Conservation (phyloP, 2,113 vertebrate species). For the Crocuta crocuta region DNA sequence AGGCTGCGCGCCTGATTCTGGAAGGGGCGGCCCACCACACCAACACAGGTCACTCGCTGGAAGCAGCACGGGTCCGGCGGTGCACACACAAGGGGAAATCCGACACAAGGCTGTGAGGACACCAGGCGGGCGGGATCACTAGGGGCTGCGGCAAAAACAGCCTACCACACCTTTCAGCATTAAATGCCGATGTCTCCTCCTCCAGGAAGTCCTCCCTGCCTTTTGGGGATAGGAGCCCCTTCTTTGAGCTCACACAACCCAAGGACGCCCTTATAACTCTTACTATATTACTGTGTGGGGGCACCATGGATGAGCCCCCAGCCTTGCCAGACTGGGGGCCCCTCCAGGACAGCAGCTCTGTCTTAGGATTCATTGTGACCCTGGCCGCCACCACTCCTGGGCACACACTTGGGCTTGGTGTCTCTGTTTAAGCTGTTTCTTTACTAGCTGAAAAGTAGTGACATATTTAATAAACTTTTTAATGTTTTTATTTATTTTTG, state of each 20-base stretch:
- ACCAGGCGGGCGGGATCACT: accelerated
- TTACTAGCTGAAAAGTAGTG: neutral
- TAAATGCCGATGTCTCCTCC: neutral
- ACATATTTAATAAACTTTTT: neutral
- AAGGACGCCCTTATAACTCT: neutral
- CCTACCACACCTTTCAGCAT: neutral
- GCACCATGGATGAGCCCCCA: neutral
- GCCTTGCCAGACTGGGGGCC: neutral
- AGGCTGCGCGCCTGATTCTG: neutral
- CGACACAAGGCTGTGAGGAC: neutral
- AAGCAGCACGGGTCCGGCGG: neutral
- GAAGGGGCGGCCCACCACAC: neutral
- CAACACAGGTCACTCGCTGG: neutral
- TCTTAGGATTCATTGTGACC: no score
- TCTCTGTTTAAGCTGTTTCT: neutral
- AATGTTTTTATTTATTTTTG: no score
- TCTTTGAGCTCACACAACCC: neutral
- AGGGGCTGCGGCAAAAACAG: neutral
- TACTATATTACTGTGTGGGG: no score
- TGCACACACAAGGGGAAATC: no score
- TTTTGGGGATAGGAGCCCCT: neutral
- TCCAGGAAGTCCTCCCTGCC: neutral
- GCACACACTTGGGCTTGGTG: neutral
- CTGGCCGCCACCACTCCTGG: no score
- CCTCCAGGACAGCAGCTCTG: neutral